Conservation (phyloP, 2,888 invertebrate genomes). For the Troides helena region DNA sequence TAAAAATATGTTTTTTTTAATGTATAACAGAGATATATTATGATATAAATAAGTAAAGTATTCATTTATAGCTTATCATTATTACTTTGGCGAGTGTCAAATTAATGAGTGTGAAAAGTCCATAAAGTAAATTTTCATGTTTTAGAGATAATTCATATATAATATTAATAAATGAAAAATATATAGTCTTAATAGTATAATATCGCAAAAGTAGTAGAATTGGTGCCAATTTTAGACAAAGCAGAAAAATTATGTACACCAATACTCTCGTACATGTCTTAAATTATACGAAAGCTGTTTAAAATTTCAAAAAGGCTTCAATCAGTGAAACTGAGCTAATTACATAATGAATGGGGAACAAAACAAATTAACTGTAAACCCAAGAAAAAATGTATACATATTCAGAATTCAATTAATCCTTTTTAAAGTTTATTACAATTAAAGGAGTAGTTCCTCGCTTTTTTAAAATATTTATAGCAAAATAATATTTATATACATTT, state of each 20-base stretch:
- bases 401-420: constrained; percentile 15
- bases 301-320: not conserved
- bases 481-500: constrained; percentile 17
- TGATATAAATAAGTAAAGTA: not conserved
- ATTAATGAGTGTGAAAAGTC: not conserved
- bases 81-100: not conserved
- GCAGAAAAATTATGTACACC: not conserved
- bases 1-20: not conserved
- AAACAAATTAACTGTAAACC: constrained; percentile 45
- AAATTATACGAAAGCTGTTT: no score
- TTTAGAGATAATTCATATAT: not conserved
- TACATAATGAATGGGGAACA: constrained; percentile 54
- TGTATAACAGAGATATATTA: not conserved
- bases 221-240: constrained; percentile 60
- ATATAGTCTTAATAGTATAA: not conserved
- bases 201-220: constrained; percentile 32
- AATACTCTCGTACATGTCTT: not conserved
- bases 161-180: not conserved
- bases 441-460: constrained; percentile 5
- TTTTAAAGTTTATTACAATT: constrained; percentile 1
- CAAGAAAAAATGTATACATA: constrained; percentile 33
- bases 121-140: not conserved
- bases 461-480: constrained; percentile 10
- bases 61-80: not conserved
- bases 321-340: constrained; percentile 18